These are phyloP conservation scores for Hemaris fuciformis DNA, from an alignment of 2,888 invertebrate species.

Conservation along the genomic window DNA sequence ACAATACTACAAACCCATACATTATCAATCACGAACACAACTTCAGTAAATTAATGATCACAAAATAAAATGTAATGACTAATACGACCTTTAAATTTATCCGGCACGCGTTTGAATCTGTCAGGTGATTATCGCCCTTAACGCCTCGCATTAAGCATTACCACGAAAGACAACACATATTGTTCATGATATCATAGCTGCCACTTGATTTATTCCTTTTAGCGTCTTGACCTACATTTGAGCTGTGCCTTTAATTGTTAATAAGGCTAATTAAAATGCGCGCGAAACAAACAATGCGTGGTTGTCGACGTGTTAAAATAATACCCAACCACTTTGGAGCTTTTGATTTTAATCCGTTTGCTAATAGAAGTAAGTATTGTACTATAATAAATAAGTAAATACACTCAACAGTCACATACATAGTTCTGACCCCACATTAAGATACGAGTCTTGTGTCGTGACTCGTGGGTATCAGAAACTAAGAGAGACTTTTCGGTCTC, in stretches of 20 bases:
- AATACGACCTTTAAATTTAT: slow-evolving; percentile 51
- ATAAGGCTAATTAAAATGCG: slow-evolving; percentile 81
- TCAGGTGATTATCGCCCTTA: slow-evolving; percentile 38
- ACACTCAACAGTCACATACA: too few species aligned
- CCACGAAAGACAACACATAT: slow-evolving; percentile 29
- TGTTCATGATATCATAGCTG: slow-evolving; percentile 72
- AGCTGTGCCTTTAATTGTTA: slow-evolving; percentile 79
- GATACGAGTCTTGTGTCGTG: too few species aligned
- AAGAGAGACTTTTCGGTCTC: too few species aligned
- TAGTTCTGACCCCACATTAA: too few species aligned
- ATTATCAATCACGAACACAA: slow-evolving; percentile 28
- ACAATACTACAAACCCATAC: not conserved
- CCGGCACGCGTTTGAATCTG: slow-evolving; percentile 34
- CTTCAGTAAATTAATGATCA: slow-evolving; percentile 68
- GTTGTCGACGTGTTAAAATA: slow-evolving; percentile 22
- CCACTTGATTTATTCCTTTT: slow-evolving; percentile 77
- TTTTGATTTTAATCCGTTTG: not conserved
- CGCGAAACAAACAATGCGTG: slow-evolving; percentile 44
- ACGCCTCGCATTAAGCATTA: slow-evolving; percentile 31
- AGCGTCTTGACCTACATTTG: slow-evolving; percentile 78
- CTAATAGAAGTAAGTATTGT: too few species aligned
- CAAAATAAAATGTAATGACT: slow-evolving; percentile 73
- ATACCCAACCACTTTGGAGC: not conserved
- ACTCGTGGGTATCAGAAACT: too few species aligned
- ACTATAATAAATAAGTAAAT: too few species aligned